Percentiles rank a stretch among this genome's conserved stretches.
phyloP scores from a whole-genome alignment of 1,140 invertebrate genomes.

The Geopemphigus sp. region DNA sequence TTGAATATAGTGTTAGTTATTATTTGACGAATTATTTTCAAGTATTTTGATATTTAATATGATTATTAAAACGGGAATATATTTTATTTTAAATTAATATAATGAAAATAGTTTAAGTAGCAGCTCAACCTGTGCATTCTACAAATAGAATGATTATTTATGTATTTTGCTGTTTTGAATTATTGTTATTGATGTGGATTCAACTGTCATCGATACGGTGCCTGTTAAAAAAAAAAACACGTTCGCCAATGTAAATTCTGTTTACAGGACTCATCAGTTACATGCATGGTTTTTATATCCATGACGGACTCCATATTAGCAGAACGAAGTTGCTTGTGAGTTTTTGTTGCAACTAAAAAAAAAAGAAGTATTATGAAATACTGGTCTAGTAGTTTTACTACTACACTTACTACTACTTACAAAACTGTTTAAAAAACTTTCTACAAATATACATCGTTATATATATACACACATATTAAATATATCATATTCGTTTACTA shows the following conservation, averaged over 20 bases:
- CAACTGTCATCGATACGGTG: conserved; percentile 46
- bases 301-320: conserved; percentile 49
- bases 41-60: background rate
- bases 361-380: conserved; percentile 29
- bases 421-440: conserved; percentile 20
- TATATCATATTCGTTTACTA: background rate
- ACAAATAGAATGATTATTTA: conserved; percentile 9
- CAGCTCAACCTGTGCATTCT: conserved; percentile 26
- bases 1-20: background rate
- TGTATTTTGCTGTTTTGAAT: conserved; percentile 36
- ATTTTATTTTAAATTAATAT: conserved; percentile 16
- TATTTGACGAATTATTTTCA: background rate
- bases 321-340: conserved; percentile 49
- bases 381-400: conserved; percentile 5
- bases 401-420: conserved; percentile 36
- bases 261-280: conserved; percentile 49
- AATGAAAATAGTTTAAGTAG: background rate
- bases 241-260: conserved; percentile 49
- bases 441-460: background rate
- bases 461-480: background rate
- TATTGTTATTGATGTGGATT: conserved; percentile 40
- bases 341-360: conserved; percentile 47
- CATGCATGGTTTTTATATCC: conserved; percentile 49
- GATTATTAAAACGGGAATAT: background rate
- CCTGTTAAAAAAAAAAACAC: conserved; percentile 46